A percentile compares a stretch with the other conserved stretches of the same genome.
Evolutionary conservation across 2,888 invertebrate genomes (phyloP).

Genomic region (Leucophora obtusa): DNA sequence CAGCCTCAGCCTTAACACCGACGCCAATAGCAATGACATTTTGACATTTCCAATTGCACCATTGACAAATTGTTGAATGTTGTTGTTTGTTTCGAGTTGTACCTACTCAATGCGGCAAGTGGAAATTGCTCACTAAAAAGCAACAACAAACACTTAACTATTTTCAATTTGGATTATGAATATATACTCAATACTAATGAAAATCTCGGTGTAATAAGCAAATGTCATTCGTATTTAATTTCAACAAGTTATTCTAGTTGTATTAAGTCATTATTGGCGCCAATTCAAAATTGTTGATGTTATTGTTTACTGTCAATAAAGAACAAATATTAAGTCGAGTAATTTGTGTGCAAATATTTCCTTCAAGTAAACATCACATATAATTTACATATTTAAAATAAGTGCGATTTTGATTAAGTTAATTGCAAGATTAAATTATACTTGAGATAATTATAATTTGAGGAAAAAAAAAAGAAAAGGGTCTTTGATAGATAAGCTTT

Average conservation of each 20-base stretch:
- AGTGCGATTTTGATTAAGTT: background rate
- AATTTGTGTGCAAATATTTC: conserved; percentile 4
- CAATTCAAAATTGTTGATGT: conserved; percentile 49
- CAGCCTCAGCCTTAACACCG: conserved; percentile 36
- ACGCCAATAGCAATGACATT: conserved; percentile 56
- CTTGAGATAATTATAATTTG: too few relatives aligned
- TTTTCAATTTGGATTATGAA: conserved; percentile 40
- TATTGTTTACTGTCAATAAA: conserved; percentile 36
- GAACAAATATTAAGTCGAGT: conserved; percentile 29
- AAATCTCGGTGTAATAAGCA: conserved; percentile 42
- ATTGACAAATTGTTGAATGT: conserved; percentile 36
- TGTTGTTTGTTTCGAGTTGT: background rate
- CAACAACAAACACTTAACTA: conserved; percentile 21
- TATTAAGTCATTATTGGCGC: conserved; percentile 53
- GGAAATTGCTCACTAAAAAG: conserved; percentile 32
- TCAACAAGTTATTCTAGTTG: conserved; percentile 59
- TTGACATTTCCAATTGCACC: conserved; percentile 53
- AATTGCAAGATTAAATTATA: background rate
- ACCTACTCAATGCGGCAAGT: conserved; percentile 30
- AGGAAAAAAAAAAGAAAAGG: too few relatives aligned
- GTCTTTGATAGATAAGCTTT: too few relatives aligned
- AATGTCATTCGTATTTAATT: conserved; percentile 63
- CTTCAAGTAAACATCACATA: background rate
- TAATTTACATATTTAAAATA: background rate
- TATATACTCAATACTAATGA: conserved; percentile 25